Evolutionary conservation across 2,888 invertebrate genomes (phyloP), one percentile per base, ranked within the genome.

Genomic region (Papilio demoleus): DNA sequence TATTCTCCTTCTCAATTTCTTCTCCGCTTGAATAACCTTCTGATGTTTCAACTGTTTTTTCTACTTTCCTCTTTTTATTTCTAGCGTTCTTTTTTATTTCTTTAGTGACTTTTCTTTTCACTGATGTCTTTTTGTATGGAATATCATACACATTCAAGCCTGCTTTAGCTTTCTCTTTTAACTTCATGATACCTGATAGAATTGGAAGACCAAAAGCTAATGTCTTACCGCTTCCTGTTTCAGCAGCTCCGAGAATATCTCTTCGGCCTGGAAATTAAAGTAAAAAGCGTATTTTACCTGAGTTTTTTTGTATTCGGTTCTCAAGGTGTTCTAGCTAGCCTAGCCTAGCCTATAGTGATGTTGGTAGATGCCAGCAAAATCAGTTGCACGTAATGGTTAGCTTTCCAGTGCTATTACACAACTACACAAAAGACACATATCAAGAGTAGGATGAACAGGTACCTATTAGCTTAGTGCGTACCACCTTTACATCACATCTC

Each of bases 181-280:
- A 81, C 78, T 95, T 94, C 76, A 99, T 88, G 72, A 99, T 98
- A 17, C 97, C 97, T 65, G 95, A 93, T 68, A 99, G 88, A 50
- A 99, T 96, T 11, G 99, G 99, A 70, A 99, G 96, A 0, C 97
- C 99, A 92, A 99, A 99, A 0, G 99, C 99, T 64, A 99, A 90
- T 0, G 99, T 99, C 93, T 99, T 99, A 0, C 99, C 99, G 87
- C 99, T 99, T 0, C 99, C 99, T 0, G 99, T 99, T 93, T 99
- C 99, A 2, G 99, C 99, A 67, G 99, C 99, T n/a, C 99, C 99
- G 1, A 99, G 88, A 75, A 99, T 97, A 86, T 99, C 99, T 87
- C 96, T 94, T 60, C 95, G 94, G 47, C 95, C 94, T 94, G 77
- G 17, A 82, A 82, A 74, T 3, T 19, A 45, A 8, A 12, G 9